Evolutionary conservation across 2,888 invertebrate genomes (phyloP).

Genomic region (Drosophila austrosaltans): DNA sequence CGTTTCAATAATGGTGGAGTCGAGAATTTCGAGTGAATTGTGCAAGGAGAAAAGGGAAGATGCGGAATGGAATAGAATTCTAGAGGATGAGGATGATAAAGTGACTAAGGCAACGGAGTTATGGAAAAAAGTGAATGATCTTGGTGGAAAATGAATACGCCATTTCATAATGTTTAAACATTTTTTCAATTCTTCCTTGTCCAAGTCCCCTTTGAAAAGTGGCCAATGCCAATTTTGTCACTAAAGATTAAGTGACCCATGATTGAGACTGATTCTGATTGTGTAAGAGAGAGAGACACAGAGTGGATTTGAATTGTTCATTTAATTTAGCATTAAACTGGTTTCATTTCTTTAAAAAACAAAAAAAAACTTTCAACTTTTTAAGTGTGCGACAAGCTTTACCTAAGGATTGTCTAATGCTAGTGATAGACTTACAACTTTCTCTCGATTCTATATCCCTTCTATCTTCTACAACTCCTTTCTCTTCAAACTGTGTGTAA

Average conservation of each 20-base stretch:
- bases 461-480: constrained; percentile 16
- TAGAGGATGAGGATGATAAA: constrained; percentile 9
- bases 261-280: constrained; percentile 57
- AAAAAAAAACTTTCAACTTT: constrained; percentile 13
- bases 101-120: neutral
- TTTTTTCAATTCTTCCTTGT: neutral
- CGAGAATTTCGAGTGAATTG: constrained; percentile 72
- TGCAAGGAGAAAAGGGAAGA: neutral
- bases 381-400: constrained; percentile 34
- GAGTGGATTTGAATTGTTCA: constrained; percentile 39
- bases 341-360: constrained; percentile 52
- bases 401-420: constrained; percentile 54
- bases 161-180: neutral
- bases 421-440: constrained; percentile 72
- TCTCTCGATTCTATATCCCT: constrained; percentile 16
- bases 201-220: neutral
- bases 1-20: constrained; percentile 79
- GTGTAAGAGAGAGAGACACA: neutral
- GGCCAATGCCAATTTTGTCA: constrained; percentile 35
- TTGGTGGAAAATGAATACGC: neutral
- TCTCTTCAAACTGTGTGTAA: constrained; percentile 47
- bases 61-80: neutral
- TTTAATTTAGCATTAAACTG: constrained; percentile 40
- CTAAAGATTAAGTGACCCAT: constrained; percentile 44
- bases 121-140: neutral